Conservation (phyloP, 2,888 invertebrate genomes). For the Zele albiditarsus region DNA sequence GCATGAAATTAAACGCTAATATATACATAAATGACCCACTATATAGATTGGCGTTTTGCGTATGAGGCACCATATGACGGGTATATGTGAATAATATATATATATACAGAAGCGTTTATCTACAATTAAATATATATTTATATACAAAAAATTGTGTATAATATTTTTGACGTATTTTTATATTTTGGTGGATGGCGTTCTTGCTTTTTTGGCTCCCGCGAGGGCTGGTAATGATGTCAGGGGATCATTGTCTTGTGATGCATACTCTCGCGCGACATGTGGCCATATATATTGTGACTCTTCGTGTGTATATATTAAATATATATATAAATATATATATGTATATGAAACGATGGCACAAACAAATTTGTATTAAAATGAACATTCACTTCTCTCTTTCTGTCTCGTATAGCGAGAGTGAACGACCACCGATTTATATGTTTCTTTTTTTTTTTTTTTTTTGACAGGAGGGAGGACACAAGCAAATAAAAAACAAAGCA, state of each 20-base stretch:
- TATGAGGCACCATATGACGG: constrained; percentile 62
- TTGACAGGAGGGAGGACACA: constrained; percentile 1
- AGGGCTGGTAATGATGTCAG: constrained; percentile 63
- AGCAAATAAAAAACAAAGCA: constrained; percentile 12
- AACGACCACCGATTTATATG: neutral
- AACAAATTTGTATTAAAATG: constrained; percentile 71
- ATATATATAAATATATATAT: neutral
- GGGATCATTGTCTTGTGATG: constrained; percentile 47
- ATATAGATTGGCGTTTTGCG: neutral
- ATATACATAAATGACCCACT: neutral
- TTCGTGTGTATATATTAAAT: neutral
- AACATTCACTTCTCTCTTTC: constrained; percentile 44
- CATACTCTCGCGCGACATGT: constrained; percentile 58
- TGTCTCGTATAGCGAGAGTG: neutral
- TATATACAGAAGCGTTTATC: neutral
- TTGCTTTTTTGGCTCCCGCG: constrained; percentile 50
- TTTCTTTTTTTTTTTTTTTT: neutral
- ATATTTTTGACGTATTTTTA: neutral
- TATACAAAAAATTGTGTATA: neutral
- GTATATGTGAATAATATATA: constrained; percentile 41
- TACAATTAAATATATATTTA: neutral
- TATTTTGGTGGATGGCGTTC: neutral
- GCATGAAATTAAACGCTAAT: neutral
- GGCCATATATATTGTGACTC: constrained; percentile 43
- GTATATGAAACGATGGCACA: constrained; percentile 46